These are phyloP conservation scores for Cydia strobilella DNA, from an alignment of 1,140 invertebrate species.

Conservation along the genomic window DNA sequence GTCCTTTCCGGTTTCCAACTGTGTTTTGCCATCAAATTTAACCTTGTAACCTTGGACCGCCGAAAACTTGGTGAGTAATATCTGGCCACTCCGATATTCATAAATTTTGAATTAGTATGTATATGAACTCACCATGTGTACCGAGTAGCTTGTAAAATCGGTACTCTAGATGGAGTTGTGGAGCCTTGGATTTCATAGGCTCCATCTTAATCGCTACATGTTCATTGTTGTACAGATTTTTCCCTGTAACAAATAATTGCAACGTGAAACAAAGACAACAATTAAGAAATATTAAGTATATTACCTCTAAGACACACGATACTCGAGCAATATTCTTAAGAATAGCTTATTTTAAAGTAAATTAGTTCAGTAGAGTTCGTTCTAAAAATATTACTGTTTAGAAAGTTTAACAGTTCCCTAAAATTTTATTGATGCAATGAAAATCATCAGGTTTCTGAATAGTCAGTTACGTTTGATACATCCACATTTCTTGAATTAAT, in stretches of 20 bases:
- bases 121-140: slow-evolving; percentile 87
- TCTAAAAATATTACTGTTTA: too few species aligned
- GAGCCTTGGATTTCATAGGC: slow-evolving; percentile 99
- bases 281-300: not conserved
- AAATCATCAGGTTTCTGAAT: too few species aligned
- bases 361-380: not conserved
- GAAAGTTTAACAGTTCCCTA: too few species aligned
- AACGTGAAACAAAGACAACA: not conserved
- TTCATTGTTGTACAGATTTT: slow-evolving; percentile 99
- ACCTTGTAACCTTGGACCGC: too few species aligned
- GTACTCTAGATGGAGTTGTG: slow-evolving; percentile 99
- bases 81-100: not conserved
- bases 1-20: too few species aligned
- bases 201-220: slow-evolving; percentile 99
- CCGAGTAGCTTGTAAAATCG: slow-evolving; percentile 99
- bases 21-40: too few species aligned
- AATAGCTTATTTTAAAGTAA: not conserved
- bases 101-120: not conserved
- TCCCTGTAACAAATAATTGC: slow-evolving; percentile 87
- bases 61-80: too few species aligned
- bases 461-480: too few species aligned
- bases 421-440: too few species aligned
- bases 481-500: too few species aligned
- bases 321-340: not conserved
- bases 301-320: not conserved